These are phyloP conservation scores for Pseudochirops cupreus DNA, from an alignment of 2,797 vertebrate genomes.

Conservation along the genomic window DNA sequence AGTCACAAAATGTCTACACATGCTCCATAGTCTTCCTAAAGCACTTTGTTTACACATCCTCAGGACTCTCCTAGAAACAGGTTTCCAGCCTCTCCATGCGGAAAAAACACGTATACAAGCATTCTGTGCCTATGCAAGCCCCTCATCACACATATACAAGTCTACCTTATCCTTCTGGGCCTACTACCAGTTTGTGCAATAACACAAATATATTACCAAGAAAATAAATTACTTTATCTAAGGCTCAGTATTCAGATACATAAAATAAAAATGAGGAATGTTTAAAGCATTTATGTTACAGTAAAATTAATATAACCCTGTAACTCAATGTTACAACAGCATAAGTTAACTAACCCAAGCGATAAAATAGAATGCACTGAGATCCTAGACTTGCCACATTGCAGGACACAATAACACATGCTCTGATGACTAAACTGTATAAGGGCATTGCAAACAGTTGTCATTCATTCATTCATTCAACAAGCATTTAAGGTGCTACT, in stretches of 20 bases:
- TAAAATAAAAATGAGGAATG: not conserved
- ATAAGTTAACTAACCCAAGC: not conserved
- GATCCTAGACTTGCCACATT: not conserved
- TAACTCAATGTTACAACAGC: not conserved
- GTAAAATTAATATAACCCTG: not conserved
- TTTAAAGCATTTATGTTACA: not conserved
- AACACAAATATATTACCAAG: not conserved
- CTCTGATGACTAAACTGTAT: not conserved
- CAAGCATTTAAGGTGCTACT: not conserved
- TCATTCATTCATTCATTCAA: not conserved
- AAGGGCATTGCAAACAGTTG: not conserved
- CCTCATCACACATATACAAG: not conserved
- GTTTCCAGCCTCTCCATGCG: not conserved
- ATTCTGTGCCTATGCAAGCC: not conserved
- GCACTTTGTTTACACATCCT: not conserved
- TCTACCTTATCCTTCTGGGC: not conserved
- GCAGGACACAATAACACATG: not conserved
- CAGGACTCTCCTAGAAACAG: not conserved
- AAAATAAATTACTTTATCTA: constrained; percentile 12
- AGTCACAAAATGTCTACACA: not conserved
- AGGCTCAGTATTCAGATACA: constrained; percentile 1
- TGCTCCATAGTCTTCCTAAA: not conserved
- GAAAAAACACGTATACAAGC: not conserved
- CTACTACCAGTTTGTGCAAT: not conserved
- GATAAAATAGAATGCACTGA: not conserved